Base-by-base conservation (phyloP, 2,888 invertebrate species). In the Stenolophus ochropezus region DNA sequence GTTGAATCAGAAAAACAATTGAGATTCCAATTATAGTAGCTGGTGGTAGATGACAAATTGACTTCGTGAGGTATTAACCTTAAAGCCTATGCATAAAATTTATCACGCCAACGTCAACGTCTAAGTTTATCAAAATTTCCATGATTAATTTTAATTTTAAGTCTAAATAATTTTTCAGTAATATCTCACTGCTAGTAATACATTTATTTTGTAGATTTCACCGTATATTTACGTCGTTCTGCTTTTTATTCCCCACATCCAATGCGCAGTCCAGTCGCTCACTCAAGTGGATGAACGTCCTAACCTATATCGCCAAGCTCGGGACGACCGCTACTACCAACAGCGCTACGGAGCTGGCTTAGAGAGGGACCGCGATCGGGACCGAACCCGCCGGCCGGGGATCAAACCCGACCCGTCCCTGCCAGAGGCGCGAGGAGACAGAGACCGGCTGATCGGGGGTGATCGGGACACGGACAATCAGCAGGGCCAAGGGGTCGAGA, bases 241-340 rank as follows among this genome's bases (percentile, higher is more conserved):
- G 2, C 14, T 49, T 6, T 5, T 49, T 20, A 4, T 73, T 4
- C 16, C 42, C 11, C 56, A 73, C 14, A 27, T 27, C 23, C 81
- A 81, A 42, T 47, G 65, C 18, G 81, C 81, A 25, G 81, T 81
- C n/a, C 42, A 65, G 5, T 74, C 74, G 1, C 23, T 80, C 4
- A 58, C 49, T 0, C 51, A 51, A 20, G 71, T 53, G 2, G 69
- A 78, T 27, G 69, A 69, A 4, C 80, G 80, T 11, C 80, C 82
- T 3, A 80, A 49, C n/a, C 61, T 82, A 5, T 82, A 82, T 51
- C 80, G 83, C 5, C 82, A 75, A 18, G 82, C 77, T 2, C 80
- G 83, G 16, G 83, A 83, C 33, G 82, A 82, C 23, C 83, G 82
- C 27, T 83, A 83, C 69, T 82, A 76, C 33, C 58, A 61, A n/a